Evolutionary conservation across 2,113 vertebrate species (phyloP).

Genomic region (Cisticola juncidis): DNA sequence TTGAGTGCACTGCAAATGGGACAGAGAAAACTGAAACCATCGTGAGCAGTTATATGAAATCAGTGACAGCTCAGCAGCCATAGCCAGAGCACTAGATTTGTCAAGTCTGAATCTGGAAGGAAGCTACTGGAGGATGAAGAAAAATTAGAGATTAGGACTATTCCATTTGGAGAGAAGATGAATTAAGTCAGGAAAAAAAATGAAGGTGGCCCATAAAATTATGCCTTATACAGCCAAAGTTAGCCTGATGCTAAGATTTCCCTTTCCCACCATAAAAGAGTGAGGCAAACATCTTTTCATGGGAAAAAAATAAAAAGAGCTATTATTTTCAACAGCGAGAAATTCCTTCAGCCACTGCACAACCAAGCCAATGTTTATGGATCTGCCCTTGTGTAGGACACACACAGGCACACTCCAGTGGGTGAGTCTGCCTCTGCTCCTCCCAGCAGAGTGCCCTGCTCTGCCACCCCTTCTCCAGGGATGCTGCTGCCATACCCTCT

Average conservation of each 20-base stretch:
- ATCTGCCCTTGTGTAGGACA: not conserved
- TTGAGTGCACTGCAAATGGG: not conserved
- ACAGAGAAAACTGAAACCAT: not conserved
- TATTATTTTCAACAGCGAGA: not conserved
- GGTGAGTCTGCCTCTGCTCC: not conserved
- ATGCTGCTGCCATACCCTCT: not conserved
- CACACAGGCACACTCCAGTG: fast-evolving
- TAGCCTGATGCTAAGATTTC: not conserved
- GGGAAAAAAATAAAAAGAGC: too few species aligned
- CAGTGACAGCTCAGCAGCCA: not conserved
- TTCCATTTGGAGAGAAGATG: not conserved
- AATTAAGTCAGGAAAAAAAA: not conserved
- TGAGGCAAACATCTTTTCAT: not conserved
- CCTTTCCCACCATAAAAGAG: not conserved
- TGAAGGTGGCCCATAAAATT: not conserved
- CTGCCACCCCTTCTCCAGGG: not conserved
- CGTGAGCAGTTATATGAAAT: fast-evolving
- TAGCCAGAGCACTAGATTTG: not conserved
- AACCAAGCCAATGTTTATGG: not conserved
- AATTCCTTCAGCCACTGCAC: not conserved
- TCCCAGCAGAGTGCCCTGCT: not conserved
- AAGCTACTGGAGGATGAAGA: not conserved
- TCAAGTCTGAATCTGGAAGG: not conserved
- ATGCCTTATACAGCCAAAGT: not conserved
- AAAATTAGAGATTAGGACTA: not conserved